Evolutionary conservation across 2,888 invertebrate genomes (phyloP), one percentile per base, ranked within the genome.

Genomic region (Alentia gelatinosa): DNA sequence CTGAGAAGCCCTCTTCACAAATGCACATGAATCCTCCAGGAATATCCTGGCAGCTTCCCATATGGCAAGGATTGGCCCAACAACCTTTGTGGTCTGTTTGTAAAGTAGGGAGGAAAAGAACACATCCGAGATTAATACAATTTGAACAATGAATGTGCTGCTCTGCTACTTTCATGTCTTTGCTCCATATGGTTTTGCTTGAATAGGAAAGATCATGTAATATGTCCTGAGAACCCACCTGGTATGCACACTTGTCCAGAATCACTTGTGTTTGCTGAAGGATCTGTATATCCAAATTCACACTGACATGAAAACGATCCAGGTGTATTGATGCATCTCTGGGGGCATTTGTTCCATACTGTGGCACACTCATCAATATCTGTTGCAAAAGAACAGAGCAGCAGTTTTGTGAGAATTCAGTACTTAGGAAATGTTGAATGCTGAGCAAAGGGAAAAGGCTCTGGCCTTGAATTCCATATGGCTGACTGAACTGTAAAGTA

Each of bases 1-100:
- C 68, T 26, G 68, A 68, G 68, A 68, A 68, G 30, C 68, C 68
- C 30, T 68, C 68, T 30, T 68, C 68, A 68, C 68, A 68, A 68
- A 68, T 68, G 68, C 68, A 68, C n/a, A 68, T 68, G 15, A 68
- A 68, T 68, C 68, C 68, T n/a, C 26, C 26, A 26, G 68, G 68
- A 12, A 68, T 68, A 15, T 68, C 68, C 68, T 68, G 68, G 30
- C 68, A 68, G 23, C 4, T 68, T 0, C 68, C 68, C 68, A 30
- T 30, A 30, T 68, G n/a, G 68, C 68, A 68, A 3, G 68, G 68
- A 30, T 68, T 26, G 12, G 68, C n/a, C 30, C 1, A 1, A 30
- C 68, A 68, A 68, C 68, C 68, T 12, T 19, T 1, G 0, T 15
- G 33, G 26, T 68, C 68, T 68, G 68, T n/a, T n/a, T n/a, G n/a